Evolutionary conservation across 2,888 invertebrate genomes (phyloP).

Genomic region (Xestia rhomboidea): DNA sequence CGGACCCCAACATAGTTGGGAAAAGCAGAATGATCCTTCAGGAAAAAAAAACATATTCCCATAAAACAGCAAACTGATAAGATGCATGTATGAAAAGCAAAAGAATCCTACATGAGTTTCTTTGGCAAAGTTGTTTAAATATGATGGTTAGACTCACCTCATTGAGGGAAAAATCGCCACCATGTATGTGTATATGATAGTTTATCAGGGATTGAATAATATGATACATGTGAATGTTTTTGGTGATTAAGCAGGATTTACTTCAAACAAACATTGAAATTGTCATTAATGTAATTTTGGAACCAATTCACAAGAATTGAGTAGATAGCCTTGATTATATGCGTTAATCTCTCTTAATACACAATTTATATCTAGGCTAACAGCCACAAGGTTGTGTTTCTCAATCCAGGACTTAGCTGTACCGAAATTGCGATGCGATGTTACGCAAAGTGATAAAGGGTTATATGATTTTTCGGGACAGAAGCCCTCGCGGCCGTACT

Average conservation of each 20-base stretch:
- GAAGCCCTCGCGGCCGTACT: neutral
- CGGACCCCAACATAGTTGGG: neutral
- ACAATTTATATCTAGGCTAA: neutral
- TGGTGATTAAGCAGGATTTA: neutral
- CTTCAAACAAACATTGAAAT: neutral
- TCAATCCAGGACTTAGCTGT: neutral
- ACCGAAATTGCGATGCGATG: neutral
- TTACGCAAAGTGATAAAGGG: neutral
- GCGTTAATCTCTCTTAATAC: neutral
- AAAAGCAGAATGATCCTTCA: neutral
- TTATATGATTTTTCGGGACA: neutral
- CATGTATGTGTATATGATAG: neutral
- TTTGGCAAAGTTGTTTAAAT: no score
- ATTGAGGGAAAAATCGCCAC: neutral
- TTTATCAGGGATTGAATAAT: constrained; percentile 11
- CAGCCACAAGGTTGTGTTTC: neutral
- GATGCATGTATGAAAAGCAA: neutral
- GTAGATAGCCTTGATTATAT: neutral
- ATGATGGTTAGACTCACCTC: no score
- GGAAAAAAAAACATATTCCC: neutral
- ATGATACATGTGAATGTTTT: neutral
- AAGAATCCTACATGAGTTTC: neutral
- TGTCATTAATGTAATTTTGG: neutral
- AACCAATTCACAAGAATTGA: neutral
- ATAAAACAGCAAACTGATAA: no score